phyloP scores from a whole-genome alignment of 2,888 invertebrate genomes.

The Epistrophe eligans region DNA sequence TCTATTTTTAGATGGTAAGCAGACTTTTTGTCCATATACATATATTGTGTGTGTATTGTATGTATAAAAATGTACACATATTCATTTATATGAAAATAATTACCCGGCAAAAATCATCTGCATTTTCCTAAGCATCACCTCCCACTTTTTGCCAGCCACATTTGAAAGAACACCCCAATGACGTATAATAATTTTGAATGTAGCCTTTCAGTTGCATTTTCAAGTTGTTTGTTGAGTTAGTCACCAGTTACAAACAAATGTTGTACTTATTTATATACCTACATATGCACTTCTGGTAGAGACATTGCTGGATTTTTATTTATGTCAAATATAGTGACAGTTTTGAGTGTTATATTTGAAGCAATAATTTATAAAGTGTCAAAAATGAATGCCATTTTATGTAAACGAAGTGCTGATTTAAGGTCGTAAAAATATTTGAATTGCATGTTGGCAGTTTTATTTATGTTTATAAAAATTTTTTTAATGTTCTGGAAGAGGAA shows the following conservation, averaged over 20 bases:
- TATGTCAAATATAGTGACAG: slow-evolving; percentile 27
- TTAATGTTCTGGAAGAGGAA: not conserved
- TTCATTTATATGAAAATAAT: slow-evolving; percentile 57
- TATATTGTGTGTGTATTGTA: slow-evolving; percentile 14
- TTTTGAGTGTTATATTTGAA: slow-evolving; percentile 28
- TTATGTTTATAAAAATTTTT: not conserved
- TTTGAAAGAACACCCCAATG: slow-evolving; percentile 44
- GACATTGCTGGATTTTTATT: slow-evolving; percentile 22
- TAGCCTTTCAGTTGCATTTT: slow-evolving; percentile 55
- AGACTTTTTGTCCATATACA: slow-evolving; percentile 19
- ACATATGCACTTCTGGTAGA: slow-evolving; percentile 10
- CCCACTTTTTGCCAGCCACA: slow-evolving; percentile 43
- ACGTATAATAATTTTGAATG: slow-evolving; percentile 54
- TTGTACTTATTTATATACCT: slow-evolving; percentile 13
- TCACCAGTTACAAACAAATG: slow-evolving; percentile 17
- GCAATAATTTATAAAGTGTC: slow-evolving; percentile 47
- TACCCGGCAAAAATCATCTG: slow-evolving; percentile 56
- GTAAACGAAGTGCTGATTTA: slow-evolving; percentile 30
- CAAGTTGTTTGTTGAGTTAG: slow-evolving; percentile 48
- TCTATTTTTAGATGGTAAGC: slow-evolving; percentile 68
- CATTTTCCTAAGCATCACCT: slow-evolving; percentile 45
- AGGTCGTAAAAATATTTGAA: slow-evolving; percentile 7
- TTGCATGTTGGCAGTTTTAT: not conserved
- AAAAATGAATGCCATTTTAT: slow-evolving; percentile 37
- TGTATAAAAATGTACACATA: no score